A percentile compares a stretch with the other conserved stretches of the same genome.
These are phyloP conservation scores for Oryzias melastigma DNA, from an alignment of 2,113 vertebrate genomes.

Conservation along the genomic window DNA sequence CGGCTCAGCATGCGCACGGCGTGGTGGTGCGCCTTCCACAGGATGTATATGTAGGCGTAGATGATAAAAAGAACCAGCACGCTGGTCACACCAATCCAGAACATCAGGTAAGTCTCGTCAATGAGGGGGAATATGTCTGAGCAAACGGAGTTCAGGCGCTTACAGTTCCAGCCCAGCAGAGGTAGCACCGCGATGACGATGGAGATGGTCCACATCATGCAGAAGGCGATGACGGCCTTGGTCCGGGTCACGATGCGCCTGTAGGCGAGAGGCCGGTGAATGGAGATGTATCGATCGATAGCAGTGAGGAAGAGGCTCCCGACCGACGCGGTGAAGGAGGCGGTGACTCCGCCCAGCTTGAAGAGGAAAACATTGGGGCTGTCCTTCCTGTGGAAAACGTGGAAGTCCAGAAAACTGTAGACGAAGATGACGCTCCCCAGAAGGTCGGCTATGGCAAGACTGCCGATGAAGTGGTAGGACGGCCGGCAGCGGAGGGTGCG, in stretches of 20 bases:
- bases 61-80: slow-evolving; percentile 94
- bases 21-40: slow-evolving; percentile 98
- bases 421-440: slow-evolving; percentile 97
- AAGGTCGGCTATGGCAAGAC: slow-evolving; percentile 94
- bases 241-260: slow-evolving; percentile 96
- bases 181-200: slow-evolving; percentile 94
- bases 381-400: slow-evolving; percentile 97
- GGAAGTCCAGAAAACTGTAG: slow-evolving; percentile 99
- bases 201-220: slow-evolving; percentile 97
- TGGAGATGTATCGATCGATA: slow-evolving; percentile 98
- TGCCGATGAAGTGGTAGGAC: slow-evolving; percentile 98
- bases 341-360: slow-evolving; percentile 96
- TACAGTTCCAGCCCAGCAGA: slow-evolving; percentile 98
- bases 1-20: slow-evolving; percentile 96
- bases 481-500: slow-evolving; percentile 93
- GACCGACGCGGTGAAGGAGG: slow-evolving; percentile 95
- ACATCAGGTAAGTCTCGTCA: slow-evolving; percentile 95
- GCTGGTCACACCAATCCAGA: slow-evolving; percentile 97
- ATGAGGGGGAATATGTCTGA: slow-evolving; percentile 98
- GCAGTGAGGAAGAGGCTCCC: slow-evolving; percentile 98
- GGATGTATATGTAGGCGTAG: slow-evolving; percentile 98
- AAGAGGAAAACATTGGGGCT: slow-evolving; percentile 95
- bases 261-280: slow-evolving; percentile 94
- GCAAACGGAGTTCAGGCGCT: slow-evolving; percentile 90
- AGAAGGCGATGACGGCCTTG: slow-evolving; percentile 97